Percentiles rank a stretch among this genome's conserved stretches.
phyloP scores from a whole-genome alignment of 2,113 vertebrate species.

The Chunga burmeisteri region DNA sequence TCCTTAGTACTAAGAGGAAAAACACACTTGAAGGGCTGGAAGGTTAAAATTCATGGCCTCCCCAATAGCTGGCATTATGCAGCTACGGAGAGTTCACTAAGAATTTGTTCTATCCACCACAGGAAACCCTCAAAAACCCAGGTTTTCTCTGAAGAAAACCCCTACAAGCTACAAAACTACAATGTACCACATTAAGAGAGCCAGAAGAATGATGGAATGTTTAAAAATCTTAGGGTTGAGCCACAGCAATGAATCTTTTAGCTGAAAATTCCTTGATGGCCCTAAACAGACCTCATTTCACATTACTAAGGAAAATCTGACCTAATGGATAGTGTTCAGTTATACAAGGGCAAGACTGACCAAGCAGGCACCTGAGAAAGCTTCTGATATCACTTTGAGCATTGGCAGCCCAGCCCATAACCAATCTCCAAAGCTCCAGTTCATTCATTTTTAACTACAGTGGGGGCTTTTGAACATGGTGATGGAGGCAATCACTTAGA shows the following conservation, averaged over 20 bases:
- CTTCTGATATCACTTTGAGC: neutral
- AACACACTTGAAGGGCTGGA: neutral
- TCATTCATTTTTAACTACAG: neutral
- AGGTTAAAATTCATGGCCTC: neutral
- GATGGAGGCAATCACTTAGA: neutral
- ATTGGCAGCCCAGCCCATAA: neutral
- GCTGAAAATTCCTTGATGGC: neutral
- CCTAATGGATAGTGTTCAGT: too few relatives aligned
- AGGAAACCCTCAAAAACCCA: fast-evolving
- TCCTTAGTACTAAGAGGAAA: neutral
- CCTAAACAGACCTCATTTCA: neutral
- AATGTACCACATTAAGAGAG: neutral
- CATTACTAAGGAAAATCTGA: neutral
- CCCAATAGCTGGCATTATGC: neutral
- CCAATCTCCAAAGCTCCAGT: neutral
- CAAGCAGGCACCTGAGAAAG: neutral
- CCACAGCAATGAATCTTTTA: neutral
- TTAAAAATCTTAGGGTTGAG: neutral
- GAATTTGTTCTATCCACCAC: neutral
- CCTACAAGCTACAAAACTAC: neutral
- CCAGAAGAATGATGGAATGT: neutral
- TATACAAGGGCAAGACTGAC: neutral
- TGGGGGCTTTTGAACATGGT: neutral
- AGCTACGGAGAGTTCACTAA: neutral
- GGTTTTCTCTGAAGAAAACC: neutral